These are phyloP conservation scores for Otus sunia DNA, from an alignment of 2,113 vertebrate species.

Conservation along the genomic window DNA sequence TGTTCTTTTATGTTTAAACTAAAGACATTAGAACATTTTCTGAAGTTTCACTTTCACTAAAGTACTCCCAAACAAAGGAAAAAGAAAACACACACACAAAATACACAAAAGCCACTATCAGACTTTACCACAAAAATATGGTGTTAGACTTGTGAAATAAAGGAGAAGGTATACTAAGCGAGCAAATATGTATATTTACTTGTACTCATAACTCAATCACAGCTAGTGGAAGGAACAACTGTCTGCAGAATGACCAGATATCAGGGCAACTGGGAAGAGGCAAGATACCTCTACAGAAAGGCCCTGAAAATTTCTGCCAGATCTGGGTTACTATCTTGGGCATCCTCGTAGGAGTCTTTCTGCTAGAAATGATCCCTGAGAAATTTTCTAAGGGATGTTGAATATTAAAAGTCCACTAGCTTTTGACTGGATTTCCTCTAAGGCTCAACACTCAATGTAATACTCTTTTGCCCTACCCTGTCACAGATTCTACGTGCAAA, in stretches of 20 bases:
- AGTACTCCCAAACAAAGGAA: background rate
- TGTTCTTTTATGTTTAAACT: background rate
- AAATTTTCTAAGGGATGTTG: background rate
- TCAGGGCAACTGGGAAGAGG: background rate
- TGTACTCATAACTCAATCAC: background rate
- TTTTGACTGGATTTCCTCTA: background rate
- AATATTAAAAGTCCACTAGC: background rate
- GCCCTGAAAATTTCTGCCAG: background rate
- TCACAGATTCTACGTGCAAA: background rate
- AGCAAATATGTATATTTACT: background rate
- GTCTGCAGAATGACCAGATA: background rate
- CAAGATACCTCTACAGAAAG: background rate
- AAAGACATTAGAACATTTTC: background rate
- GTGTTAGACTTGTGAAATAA: background rate
- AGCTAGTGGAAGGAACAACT: background rate
- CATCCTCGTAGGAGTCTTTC: background rate
- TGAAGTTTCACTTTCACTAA: background rate
- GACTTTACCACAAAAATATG: background rate
- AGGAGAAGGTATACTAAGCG: background rate
- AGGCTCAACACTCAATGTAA: background rate
- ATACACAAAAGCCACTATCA: background rate
- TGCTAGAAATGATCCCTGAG: background rate
- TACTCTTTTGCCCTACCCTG: background rate
- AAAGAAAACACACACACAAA: background rate
- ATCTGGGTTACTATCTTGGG: background rate